Conservation (phyloP, 2,113 vertebrate species). For the Irena cyanogastra region DNA sequence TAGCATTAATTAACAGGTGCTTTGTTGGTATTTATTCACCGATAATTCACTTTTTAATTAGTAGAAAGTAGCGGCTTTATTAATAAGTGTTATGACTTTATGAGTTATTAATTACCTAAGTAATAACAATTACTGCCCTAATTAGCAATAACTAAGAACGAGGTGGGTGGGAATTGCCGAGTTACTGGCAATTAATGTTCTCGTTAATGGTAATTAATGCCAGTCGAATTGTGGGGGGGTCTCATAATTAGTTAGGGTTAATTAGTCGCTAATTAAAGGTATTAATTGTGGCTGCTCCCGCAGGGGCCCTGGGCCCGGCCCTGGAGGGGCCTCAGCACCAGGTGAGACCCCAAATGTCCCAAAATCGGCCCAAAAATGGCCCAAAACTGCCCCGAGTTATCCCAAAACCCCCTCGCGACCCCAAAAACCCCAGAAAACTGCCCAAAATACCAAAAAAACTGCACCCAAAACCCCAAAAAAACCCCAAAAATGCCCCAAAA, state of each 20-base stretch:
- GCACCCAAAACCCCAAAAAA: too few species aligned
- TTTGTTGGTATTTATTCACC: not conserved
- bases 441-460: too few species aligned
- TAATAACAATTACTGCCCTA: too few species aligned
- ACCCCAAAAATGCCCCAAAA: not conserved
- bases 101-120: too few species aligned
- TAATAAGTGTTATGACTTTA: too few species aligned
- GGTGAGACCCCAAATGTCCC: too few species aligned
- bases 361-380: too few species aligned
- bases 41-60: too few species aligned
- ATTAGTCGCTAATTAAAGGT: not conserved
- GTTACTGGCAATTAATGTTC: not conserved
- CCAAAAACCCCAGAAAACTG: too few species aligned
- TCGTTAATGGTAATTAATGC: not conserved
- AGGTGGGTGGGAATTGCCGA: not conserved
- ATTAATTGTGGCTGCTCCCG: too few species aligned
- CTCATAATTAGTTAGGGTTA: not conserved
- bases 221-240: not conserved
- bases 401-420: too few species aligned
- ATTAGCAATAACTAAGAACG: not conserved
- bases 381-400: too few species aligned
- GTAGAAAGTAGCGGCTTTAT: not conserved
- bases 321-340: not conserved
- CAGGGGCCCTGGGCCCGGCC: not conserved
- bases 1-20: not conserved